These are phyloP conservation scores for Psylliodes chrysocephalus DNA, from an alignment of 2,888 invertebrate species.

Conservation along the genomic window DNA sequence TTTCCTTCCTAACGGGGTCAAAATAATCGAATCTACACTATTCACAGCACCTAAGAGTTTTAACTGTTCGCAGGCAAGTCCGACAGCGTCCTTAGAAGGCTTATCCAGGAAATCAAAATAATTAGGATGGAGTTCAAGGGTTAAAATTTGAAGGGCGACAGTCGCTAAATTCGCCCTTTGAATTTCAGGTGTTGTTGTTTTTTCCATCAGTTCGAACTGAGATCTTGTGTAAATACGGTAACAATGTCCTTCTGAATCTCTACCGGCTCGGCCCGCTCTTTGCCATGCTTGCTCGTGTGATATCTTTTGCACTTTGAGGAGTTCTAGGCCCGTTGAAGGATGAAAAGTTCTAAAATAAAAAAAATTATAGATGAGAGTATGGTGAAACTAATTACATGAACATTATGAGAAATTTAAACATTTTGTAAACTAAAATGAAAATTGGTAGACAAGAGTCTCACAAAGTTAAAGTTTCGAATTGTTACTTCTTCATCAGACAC, in stretches of 20 bases:
- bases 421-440: too few relatives aligned
- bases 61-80: conserved; percentile 72
- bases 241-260: conserved; percentile 85
- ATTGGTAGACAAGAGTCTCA: too few relatives aligned
- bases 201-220: conserved; percentile 78
- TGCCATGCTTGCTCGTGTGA: conserved; percentile 96
- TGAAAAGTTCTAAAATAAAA: conserved; percentile 74
- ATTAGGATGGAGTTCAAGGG: conserved; percentile 72
- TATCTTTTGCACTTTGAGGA: conserved; percentile 81
- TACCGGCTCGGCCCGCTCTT: conserved; percentile 90
- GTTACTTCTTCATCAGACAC: too few relatives aligned
- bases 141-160: conserved; percentile 70
- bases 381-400: background rate
- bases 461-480: too few relatives aligned
- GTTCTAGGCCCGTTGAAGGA: conserved; percentile 83
- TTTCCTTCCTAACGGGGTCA: conserved; percentile 82
- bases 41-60: conserved; percentile 79
- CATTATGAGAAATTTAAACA: background rate
- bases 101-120: conserved; percentile 92
- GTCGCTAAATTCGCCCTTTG: conserved; percentile 78
- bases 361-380: background rate
- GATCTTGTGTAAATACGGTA: conserved; percentile 86
- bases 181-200: conserved; percentile 88
- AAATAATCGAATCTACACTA: conserved; percentile 67
- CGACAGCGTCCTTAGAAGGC: conserved; percentile 79